phyloP scores from a whole-genome alignment of 2,888 invertebrate species.

The Pelosia muscerda region DNA sequence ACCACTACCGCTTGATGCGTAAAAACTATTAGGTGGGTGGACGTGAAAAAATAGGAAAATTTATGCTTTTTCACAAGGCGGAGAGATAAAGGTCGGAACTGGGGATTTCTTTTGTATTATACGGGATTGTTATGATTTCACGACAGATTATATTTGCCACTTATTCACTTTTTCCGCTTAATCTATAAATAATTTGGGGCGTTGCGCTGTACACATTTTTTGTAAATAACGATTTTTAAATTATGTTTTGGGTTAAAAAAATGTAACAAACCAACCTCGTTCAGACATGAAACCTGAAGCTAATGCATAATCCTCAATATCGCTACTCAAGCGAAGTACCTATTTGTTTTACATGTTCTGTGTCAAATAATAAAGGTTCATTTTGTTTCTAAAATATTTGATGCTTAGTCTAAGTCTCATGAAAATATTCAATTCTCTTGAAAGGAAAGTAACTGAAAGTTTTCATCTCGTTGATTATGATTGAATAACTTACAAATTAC shows the following conservation, averaged over 20 bases:
- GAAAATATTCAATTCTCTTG: not conserved
- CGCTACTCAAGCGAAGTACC: not conserved
- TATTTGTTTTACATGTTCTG: too few relatives aligned
- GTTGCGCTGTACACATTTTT: not conserved
- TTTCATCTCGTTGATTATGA: not conserved
- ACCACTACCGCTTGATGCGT: conserved; percentile 69
- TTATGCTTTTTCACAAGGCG: conserved; percentile 41
- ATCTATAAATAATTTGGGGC: not conserved
- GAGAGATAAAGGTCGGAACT: conserved; percentile 28
- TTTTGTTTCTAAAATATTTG: not conserved
- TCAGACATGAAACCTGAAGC: not conserved
- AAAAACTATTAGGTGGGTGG: conserved; percentile 60
- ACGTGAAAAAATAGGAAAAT: conserved; percentile 52
- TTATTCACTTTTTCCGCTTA: not conserved
- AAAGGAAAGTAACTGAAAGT: not conserved
- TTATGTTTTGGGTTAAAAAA: not conserved
- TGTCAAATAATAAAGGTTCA: not conserved
- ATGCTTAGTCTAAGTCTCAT: too few relatives aligned
- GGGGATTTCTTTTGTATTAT: conserved; percentile 21
- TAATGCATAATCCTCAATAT: not conserved
- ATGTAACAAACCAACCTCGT: too few relatives aligned
- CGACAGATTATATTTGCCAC: conserved; percentile 13
- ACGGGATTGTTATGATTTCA: conserved; percentile 14
- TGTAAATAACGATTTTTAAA: not conserved
- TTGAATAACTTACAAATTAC: not conserved